phyloP scores from a whole-genome alignment of 53 echinoderm and acorn worm species.

The Crossaster papposus region DNA sequence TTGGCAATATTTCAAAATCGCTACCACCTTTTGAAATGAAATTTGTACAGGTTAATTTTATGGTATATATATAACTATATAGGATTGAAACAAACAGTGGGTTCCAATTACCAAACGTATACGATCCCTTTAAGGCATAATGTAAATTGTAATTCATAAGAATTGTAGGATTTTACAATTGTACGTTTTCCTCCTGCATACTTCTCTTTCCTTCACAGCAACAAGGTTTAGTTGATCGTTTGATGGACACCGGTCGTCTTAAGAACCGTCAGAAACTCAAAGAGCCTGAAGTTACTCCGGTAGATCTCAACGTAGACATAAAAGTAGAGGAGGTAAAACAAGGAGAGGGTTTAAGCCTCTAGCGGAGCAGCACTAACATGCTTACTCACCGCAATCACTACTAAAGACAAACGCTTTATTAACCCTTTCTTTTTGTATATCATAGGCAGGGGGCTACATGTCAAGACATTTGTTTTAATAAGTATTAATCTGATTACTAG shows the following conservation, averaged over 20 bases:
- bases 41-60: too few relatives aligned
- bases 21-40: too few relatives aligned
- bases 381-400: neutral
- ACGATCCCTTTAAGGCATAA: too few relatives aligned
- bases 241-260: conserved; percentile 42
- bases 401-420: neutral
- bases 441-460: neutral
- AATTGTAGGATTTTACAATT: neutral
- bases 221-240: conserved; percentile 36
- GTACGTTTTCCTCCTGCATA: neutral
- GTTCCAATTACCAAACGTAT: too few relatives aligned
- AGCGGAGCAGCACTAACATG: neutral
- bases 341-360: neutral
- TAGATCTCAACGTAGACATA: conserved; percentile 4
- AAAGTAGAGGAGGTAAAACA: conserved; percentile 44
- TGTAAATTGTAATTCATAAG: too few relatives aligned
- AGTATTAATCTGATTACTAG: too few relatives aligned
- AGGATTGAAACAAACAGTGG: too few relatives aligned
- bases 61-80: too few relatives aligned
- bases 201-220: conserved; percentile 15
- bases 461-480: neutral
- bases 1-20: too few relatives aligned
- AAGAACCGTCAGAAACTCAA: neutral
- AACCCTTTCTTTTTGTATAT: neutral
- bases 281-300: neutral